These are phyloP conservation scores for Chymomyza procnemis DNA, from an alignment of 2,888 invertebrate species.

Conservation along the genomic window DNA sequence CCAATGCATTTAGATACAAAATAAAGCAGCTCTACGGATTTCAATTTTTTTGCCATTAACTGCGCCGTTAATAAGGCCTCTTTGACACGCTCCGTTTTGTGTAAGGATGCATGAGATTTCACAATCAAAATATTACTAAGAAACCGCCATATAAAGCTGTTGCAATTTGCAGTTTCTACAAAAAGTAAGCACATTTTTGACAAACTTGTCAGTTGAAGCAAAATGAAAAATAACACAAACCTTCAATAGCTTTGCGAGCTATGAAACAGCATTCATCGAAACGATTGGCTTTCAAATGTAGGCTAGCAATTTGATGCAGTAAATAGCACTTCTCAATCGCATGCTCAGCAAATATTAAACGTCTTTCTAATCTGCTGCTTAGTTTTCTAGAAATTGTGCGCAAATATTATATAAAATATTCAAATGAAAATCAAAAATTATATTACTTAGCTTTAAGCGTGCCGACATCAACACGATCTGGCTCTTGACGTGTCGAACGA, in stretches of 20 bases:
- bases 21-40: conserved; percentile 29
- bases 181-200: not conserved
- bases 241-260: conserved; percentile 65
- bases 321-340: conserved; percentile 70
- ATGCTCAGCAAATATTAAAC: conserved; percentile 63
- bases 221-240: conserved; percentile 28
- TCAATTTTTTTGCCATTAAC: conserved; percentile 43
- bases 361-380: conserved; percentile 57
- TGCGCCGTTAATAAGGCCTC: conserved; percentile 55
- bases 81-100: conserved; percentile 65
- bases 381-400: conserved; percentile 41
- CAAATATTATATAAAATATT: not conserved
- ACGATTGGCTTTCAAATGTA: conserved; percentile 60
- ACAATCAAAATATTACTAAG: conserved; percentile 60
- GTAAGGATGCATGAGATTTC: conserved; percentile 67
- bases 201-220: not conserved
- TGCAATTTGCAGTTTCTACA: conserved; percentile 61
- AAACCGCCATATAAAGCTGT: conserved; percentile 67
- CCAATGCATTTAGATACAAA: conserved; percentile 55
- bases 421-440: not conserved
- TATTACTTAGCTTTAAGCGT: conserved; percentile 27
- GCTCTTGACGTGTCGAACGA: conserved; percentile 66
- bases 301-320: conserved; percentile 63
- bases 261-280: conserved; percentile 66
- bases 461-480: conserved; percentile 36